These are phyloP conservation scores for Eupithecia dodoneata DNA, from an alignment of 2,888 invertebrate species.

Conservation along the genomic window DNA sequence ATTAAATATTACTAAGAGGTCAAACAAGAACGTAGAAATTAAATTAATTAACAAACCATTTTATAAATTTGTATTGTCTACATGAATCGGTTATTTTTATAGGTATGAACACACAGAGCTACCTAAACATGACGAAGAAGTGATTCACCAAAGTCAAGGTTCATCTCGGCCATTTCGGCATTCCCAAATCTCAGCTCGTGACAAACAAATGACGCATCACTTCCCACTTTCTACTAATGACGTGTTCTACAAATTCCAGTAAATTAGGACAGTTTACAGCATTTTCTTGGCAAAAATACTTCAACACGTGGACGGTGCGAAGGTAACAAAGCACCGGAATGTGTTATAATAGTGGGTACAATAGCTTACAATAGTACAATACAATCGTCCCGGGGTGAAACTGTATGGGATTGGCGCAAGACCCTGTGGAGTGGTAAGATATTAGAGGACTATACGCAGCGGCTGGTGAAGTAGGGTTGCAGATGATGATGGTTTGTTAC, in stretches of 20 bases:
- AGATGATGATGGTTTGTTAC: too few relatives aligned
- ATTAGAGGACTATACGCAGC: too few relatives aligned
- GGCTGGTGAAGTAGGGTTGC: too few relatives aligned
- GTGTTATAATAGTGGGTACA: not conserved
- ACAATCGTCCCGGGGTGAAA: too few relatives aligned
- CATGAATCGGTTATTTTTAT: not conserved
- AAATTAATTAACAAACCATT: too few relatives aligned
- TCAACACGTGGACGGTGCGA: not conserved
- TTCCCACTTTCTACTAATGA: constrained; percentile 17
- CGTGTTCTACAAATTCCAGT: constrained; percentile 10
- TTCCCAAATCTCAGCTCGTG: constrained; percentile 13
- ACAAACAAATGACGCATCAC: constrained; percentile 9
- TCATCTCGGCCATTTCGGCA: constrained; percentile 11
- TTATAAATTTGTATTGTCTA: not conserved
- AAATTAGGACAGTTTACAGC: not conserved
- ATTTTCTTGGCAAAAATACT: not conserved
- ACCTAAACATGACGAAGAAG: not conserved
- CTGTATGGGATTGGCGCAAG: too few relatives aligned
- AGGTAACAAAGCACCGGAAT: not conserved
- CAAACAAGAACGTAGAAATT: too few relatives aligned
- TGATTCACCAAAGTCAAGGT: constrained; percentile 6
- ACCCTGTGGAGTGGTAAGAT: too few relatives aligned
- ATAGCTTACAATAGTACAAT: too few relatives aligned
- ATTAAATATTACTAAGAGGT: too few relatives aligned
- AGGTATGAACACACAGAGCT: not conserved